A percentile compares a stretch with the other conserved stretches of the same genome.
Conservation (phyloP, 2,797 vertebrate genomes). For the Clamator glandarius region DNA sequence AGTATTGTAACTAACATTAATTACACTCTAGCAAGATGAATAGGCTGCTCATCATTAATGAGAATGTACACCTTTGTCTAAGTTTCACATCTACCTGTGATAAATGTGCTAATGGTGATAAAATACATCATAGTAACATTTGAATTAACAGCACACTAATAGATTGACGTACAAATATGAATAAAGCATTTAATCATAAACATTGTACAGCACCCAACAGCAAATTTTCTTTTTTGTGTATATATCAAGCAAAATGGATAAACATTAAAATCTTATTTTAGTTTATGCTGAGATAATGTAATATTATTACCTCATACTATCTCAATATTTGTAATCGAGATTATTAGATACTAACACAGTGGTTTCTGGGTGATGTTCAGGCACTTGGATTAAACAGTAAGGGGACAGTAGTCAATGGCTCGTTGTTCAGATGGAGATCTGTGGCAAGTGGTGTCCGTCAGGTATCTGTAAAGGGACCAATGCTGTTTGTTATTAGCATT, state of each 20-base stretch:
- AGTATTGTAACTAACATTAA: conserved; percentile 87
- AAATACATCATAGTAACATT: conserved; percentile 91
- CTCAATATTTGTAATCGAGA: conserved; percentile 1
- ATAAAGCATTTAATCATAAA: conserved; percentile 87
- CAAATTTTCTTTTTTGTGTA: conserved; percentile 68
- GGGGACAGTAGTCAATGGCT: not conserved
- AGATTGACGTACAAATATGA: conserved; percentile 87
- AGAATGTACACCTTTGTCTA: conserved; percentile 90
- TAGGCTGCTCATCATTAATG: conserved; percentile 90
- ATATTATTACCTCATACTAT: not conserved
- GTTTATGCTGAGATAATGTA: conserved; percentile 12
- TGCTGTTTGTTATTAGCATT: too few relatives aligned
- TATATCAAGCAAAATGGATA: conserved; percentile 48
- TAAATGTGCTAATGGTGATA: conserved; percentile 88
- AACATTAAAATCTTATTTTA: conserved; percentile 31
- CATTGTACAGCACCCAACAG: conserved; percentile 74
- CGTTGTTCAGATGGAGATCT: too few relatives aligned
- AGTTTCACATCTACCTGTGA: conserved; percentile 89
- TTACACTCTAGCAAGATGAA: conserved; percentile 89
- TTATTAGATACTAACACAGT: not conserved
- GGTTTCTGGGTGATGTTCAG: not conserved
- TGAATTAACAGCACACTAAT: conserved; percentile 84
- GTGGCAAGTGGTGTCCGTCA: too few relatives aligned
- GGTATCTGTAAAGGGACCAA: too few relatives aligned
- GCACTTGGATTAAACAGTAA: conserved; percentile 23